Evolutionary conservation across 2,888 invertebrate species (phyloP).

Genomic region (Epsilonema sp.): DNA sequence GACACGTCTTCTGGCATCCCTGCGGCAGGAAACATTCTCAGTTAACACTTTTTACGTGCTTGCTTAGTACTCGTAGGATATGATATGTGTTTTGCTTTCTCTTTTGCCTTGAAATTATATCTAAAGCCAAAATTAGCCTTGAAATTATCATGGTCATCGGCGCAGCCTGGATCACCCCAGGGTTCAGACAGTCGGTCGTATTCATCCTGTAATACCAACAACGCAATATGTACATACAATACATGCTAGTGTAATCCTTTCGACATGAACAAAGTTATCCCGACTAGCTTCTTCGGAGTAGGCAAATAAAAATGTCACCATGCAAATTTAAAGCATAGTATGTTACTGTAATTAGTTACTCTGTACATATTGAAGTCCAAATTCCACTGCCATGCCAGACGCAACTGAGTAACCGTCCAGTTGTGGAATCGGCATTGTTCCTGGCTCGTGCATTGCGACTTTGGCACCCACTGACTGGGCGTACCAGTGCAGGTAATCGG

Average conservation of each 20-base stretch:
- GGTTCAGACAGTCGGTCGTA: neutral
- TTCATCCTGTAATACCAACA: neutral
- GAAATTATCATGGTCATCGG: slow-evolving; percentile 1
- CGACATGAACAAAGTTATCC: no score
- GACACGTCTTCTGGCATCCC: slow-evolving; percentile 1
- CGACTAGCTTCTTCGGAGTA: no score
- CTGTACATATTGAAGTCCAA: neutral
- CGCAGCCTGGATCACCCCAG: slow-evolving; percentile 3
- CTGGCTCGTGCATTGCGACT: slow-evolving; percentile 3
- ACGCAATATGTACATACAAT: no score
- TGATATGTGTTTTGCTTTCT: no score
- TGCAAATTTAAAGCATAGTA: no score
- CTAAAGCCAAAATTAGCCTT: no score
- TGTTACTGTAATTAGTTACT: neutral
- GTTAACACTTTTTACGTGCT: no score
- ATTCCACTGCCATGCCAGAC: slow-evolving; percentile 1
- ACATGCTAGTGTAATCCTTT: no score
- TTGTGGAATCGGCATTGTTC: slow-evolving; percentile 2
- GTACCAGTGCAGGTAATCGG: slow-evolving; percentile 4
- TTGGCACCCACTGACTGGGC: neutral
- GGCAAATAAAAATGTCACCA: no score
- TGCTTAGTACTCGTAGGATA: no score
- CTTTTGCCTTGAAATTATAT: no score
- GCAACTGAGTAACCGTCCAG: slow-evolving; percentile 1
- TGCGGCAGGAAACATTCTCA: no score